Evolutionary conservation across 2,797 vertebrate genomes (phyloP), one percentile per base, ranked within the genome.

Genomic region (Geotrypetes seraphini): DNA sequence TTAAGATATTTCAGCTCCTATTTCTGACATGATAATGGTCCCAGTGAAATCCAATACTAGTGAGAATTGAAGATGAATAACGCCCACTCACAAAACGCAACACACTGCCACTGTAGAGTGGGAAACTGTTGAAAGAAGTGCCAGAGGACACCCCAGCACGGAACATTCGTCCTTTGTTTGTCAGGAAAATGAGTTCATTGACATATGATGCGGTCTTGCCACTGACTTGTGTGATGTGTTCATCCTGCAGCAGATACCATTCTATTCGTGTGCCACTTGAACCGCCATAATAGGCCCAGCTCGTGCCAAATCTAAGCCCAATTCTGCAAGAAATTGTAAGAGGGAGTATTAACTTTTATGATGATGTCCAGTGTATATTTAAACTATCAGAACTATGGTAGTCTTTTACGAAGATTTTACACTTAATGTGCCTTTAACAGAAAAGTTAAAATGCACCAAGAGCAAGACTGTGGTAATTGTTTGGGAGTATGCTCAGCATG

Each of bases 11-110:
- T n/a, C n/a, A n/a, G n/a, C n/a, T n/a, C n/a, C n/a, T n/a, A n/a
- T n/a, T n/a, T n/a, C n/a, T n/a, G n/a, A n/a, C n/a, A n/a, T n/a
- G n/a, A n/a, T n/a, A n/a, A n/a, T n/a, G n/a, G n/a, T 36, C 13
- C 7, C 31, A 35, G 33, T 22, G 40, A 33, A 43, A 34, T 22
- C 31, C 12, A 12, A 24, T 21, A 8, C 19, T 19, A 31, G 13
- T 10, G 13, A 5, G n/a, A 11, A 3, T 2, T 1, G 12, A 9
- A 3, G 8, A 8, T 10, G 30, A 30, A 18, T 21, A 5, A 6
- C 19, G 29, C 12, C 29, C 29, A 1, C 3, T 31, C 16, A 31
- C 1, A 6, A 19, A 31, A 11, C 4, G 2, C 4, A 31, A 19
- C 7, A 5, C 5, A 4, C 11, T 12, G 7, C 4, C 3, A 12